Evolutionary conservation across 2,113 vertebrate species (phyloP), one percentile per base, ranked within the genome.

Genomic region (Apodemus speciosus): DNA sequence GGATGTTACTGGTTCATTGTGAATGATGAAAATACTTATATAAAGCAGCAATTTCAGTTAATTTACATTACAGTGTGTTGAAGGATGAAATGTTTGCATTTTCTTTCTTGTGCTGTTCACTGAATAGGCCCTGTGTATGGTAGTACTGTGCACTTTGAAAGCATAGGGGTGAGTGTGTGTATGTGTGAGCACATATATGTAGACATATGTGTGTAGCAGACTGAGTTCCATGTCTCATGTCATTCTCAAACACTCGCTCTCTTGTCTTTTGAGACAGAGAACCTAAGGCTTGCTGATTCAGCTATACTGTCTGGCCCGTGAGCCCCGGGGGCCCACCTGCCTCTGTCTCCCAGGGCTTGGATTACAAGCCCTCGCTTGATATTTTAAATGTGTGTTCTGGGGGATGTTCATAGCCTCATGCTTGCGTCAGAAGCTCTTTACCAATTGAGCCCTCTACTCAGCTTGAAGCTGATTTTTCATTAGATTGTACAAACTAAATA

Each of bases 21-120:
- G 71, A 95, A 90, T 40, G n/a, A 72, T 40, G 71, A 58, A 89
- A 77, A 85, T 93, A 81, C 93, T 81, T 96, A 89, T 91, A 25
- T 40, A 81, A 86, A 71, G 86, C 53, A 84, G 25, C 51, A 64
- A 4, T 95, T 93, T 95, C 30, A 91, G 71, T 85, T 89, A 46
- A 25, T 91, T 92, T 92, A 90, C 27, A 38, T 93, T 90, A 83
- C 27, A 85, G 21, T 90, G 40, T 85, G 86, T 72, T 85, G 49
- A 77, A 1, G 85, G 69, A 73, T 53, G 40, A 84, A 90, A 46
- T 30, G 3, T 46, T 95, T 51, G 10, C 9, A 5, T 18, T 58
- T 72, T 56, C 15, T 43, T 56, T 72, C 51, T 71, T 72, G 32
- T 86, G 85, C 66, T 87, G 23, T 72, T 86, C 16, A 46, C 23